phyloP scores from a whole-genome alignment of 2,113 vertebrate species.

The Pterocles burchelli region DNA sequence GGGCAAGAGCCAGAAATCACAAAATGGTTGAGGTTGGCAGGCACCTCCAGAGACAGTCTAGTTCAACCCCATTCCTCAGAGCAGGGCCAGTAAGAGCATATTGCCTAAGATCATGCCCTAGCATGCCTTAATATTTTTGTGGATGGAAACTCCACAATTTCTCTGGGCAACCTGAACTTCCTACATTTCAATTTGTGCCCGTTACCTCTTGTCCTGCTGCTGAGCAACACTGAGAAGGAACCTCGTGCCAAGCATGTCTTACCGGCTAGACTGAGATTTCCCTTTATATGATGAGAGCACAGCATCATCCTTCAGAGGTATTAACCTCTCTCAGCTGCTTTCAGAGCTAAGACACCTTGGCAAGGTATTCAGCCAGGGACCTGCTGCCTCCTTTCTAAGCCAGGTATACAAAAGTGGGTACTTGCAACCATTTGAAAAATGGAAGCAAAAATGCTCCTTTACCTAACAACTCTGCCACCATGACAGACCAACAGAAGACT shows the following conservation, averaged over 20 bases:
- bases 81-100: neutral
- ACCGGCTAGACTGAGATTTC: neutral
- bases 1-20: neutral
- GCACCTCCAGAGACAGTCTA: neutral
- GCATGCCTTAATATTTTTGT: neutral
- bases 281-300: neutral
- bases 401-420: neutral
- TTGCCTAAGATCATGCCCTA: neutral
- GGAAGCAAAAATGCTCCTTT: neutral
- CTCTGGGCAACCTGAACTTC: neutral
- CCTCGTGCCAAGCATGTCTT: neutral
- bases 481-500: neutral
- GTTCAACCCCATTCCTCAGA: neutral
- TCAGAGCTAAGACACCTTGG: neutral
- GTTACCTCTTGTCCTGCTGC: neutral
- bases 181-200: neutral
- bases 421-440: neutral
- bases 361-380: neutral
- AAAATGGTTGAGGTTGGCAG: neutral
- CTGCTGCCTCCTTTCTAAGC: neutral
- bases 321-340: neutral
- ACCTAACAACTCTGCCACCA: neutral
- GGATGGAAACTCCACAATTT: neutral
- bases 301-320: neutral
- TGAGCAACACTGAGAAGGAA: neutral